Evolutionary conservation across 2,797 vertebrate species (phyloP).

Genomic region (Paramormyrops hopkinsi): DNA sequence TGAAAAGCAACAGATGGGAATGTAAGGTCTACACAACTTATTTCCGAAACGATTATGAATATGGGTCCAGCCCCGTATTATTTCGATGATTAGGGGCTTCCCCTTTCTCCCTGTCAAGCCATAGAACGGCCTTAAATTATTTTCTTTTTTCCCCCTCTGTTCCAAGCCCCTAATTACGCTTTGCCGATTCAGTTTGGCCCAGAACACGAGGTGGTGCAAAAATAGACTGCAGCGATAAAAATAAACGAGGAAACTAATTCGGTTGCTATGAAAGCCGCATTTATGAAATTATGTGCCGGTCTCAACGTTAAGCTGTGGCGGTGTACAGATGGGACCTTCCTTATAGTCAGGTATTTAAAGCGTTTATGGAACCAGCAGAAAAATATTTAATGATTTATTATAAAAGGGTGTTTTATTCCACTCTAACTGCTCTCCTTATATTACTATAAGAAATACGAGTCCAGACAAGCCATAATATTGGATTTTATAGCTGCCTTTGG

Average conservation of each 20-base stretch:
- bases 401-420: background rate
- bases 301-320: background rate
- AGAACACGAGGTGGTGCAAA: conserved; percentile 27
- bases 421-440: background rate
- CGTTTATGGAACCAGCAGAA: background rate
- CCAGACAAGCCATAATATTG: background rate
- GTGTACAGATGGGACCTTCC: background rate
- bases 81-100: conserved; percentile 1
- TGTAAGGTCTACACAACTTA: background rate
- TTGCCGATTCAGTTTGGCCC: conserved; percentile 26
- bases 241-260: conserved; percentile 40
- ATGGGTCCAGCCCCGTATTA: background rate
- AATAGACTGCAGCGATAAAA: conserved; percentile 41
- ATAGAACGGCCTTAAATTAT: conserved; percentile 3
- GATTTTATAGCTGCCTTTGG: background rate
- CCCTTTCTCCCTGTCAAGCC: background rate
- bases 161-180: conserved; percentile 18
- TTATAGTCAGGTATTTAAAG: background rate
- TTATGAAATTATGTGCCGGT: conserved; percentile 11
- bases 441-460: background rate
- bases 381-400: background rate
- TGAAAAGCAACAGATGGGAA: background rate
- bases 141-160: background rate
- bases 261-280: conserved; percentile 29
- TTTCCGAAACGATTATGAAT: background rate